phyloP scores from a whole-genome alignment of 1,140 invertebrate species.

The Colletes gigas region DNA sequence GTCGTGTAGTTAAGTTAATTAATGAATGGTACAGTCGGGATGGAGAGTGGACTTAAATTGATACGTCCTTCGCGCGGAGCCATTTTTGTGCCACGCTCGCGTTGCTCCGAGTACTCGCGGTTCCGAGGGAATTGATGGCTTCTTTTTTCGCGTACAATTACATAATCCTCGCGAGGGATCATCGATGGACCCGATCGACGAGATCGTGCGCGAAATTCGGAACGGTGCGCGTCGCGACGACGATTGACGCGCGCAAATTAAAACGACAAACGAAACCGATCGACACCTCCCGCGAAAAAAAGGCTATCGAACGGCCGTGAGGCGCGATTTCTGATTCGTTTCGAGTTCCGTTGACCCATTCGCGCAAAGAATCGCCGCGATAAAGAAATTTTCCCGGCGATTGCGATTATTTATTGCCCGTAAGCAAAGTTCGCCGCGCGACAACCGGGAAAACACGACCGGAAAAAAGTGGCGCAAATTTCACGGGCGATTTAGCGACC shows the following conservation, averaged over 20 bases:
- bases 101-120: slow-evolving; percentile 24
- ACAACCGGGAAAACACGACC: background rate
- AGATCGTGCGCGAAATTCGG: background rate
- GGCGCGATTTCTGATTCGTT: background rate
- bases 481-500: slow-evolving; percentile 26
- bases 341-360: slow-evolving; percentile 28
- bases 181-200: background rate
- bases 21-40: slow-evolving; percentile 80
- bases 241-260: slow-evolving; percentile 33
- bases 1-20: slow-evolving; percentile 81
- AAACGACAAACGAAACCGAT: slow-evolving; percentile 40
- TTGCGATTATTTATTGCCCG: slow-evolving; percentile 35
- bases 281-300: slow-evolving; percentile 8
- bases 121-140: slow-evolving; percentile 34
- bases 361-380: slow-evolving; percentile 12
- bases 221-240: background rate
- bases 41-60: slow-evolving; percentile 79
- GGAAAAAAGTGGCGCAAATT: slow-evolving; percentile 5
- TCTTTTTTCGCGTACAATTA: background rate
- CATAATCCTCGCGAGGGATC: background rate
- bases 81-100: slow-evolving; percentile 71
- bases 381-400: slow-evolving; percentile 27
- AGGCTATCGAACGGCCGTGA: slow-evolving; percentile 31
- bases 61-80: slow-evolving; percentile 78
- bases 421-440: slow-evolving; percentile 5